Evolutionary conservation across 2,797 vertebrate species (phyloP).

Genomic region (Cuniculus paca): DNA sequence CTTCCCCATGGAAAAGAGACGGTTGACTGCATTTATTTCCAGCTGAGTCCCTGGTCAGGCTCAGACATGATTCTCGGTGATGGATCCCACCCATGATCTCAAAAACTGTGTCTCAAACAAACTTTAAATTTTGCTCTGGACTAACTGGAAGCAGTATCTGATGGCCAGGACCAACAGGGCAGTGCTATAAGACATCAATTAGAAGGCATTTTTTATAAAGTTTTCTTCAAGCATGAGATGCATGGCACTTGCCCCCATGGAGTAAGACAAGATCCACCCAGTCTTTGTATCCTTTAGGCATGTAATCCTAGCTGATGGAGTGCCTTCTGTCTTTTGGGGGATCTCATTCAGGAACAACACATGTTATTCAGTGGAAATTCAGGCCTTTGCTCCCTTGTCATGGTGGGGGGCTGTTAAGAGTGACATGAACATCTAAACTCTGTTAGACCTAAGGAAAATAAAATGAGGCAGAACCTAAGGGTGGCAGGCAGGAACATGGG

Average conservation of each 20-base stretch:
- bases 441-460: background rate
- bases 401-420: background rate
- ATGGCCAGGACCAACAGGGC: background rate
- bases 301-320: fast-evolving
- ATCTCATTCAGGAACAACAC: background rate
- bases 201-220: background rate
- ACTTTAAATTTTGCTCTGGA: background rate
- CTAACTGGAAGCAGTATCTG: background rate
- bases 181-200: background rate
- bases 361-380: background rate
- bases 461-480: background rate
- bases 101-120: background rate
- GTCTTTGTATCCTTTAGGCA: background rate
- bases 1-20: background rate
- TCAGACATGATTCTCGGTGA: background rate
- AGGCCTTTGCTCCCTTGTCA: background rate
- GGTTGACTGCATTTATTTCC: background rate
- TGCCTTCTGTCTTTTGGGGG: fast-evolving
- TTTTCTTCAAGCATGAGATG: background rate
- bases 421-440: background rate
- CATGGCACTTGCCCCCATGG: background rate
- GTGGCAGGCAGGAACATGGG: background rate
- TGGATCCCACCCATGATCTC: background rate
- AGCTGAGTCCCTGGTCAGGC: background rate
- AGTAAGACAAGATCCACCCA: background rate